These are phyloP conservation scores for Syngnathus acus DNA, from an alignment of 2,797 vertebrate species.

Conservation along the genomic window DNA sequence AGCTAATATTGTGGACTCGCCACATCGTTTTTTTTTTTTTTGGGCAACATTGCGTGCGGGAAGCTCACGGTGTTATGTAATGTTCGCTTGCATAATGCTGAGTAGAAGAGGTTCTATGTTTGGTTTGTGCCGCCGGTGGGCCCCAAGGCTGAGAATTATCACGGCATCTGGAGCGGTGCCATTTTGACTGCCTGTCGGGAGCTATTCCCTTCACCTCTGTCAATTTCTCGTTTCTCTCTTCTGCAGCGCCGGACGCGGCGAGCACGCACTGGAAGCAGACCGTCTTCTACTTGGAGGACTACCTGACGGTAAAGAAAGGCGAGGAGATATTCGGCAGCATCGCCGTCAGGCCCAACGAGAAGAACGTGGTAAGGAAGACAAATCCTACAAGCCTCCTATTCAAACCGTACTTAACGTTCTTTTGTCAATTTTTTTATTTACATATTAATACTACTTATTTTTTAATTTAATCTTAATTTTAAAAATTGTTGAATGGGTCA, in stretches of 20 bases:
- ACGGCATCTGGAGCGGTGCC: constrained; percentile 17
- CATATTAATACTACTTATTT: no score
- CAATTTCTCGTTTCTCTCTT: not conserved
- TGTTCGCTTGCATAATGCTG: constrained; percentile 43
- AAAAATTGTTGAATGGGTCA: no score
- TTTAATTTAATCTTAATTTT: no score
- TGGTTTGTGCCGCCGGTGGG: constrained; percentile 34
- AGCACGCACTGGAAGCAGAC: constrained; percentile 99
- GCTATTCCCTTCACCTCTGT: not conserved
- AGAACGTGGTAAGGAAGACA: constrained; percentile 81
- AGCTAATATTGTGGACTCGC: not conserved
- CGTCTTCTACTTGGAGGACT: constrained; percentile 96
- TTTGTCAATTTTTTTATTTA: no score
- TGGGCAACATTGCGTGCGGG: not conserved
- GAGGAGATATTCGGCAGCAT: constrained; percentile 94
- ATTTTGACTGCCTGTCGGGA: not conserved
- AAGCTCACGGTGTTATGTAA: constrained; percentile 41
- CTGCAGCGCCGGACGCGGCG: constrained; percentile 85
- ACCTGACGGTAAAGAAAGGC: constrained; percentile 89
- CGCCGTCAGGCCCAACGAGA: constrained; percentile 89
- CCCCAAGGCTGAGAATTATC: constrained; percentile 40
- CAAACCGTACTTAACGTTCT: no score
- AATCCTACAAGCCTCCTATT: no score
- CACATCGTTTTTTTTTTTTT: not conserved
- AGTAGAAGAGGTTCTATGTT: constrained; percentile 62